phyloP scores from a whole-genome alignment of 92 coral and sea anemone species.

The Plumapathes pennacea region DNA sequence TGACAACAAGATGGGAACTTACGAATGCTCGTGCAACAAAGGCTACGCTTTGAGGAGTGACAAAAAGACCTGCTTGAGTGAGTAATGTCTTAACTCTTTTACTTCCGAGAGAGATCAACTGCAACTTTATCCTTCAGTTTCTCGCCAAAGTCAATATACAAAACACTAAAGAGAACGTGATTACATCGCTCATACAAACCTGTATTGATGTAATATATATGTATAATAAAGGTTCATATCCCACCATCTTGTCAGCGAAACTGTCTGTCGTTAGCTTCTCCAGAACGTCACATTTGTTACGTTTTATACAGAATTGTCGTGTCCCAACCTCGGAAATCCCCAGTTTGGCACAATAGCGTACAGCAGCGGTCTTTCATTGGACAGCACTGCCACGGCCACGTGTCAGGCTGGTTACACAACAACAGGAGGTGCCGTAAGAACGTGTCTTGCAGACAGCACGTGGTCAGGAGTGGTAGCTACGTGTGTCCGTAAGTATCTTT shows the following conservation, averaged over 20 bases:
- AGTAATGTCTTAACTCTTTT: too few relatives aligned
- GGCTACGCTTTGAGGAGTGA: slow-evolving; percentile 38
- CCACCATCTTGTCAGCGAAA: too few relatives aligned
- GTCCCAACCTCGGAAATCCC: slow-evolving; percentile 54
- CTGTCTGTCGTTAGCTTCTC: neutral
- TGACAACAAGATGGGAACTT: slow-evolving; percentile 41
- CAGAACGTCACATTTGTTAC: too few relatives aligned
- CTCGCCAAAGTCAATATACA: too few relatives aligned
- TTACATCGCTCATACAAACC: too few relatives aligned
- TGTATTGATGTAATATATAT: too few relatives aligned
- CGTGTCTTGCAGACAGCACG: slow-evolving; percentile 66
- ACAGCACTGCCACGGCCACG: slow-evolving; percentile 65
- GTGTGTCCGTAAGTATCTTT: slow-evolving; percentile 72
- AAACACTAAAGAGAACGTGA: too few relatives aligned
- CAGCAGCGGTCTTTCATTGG: slow-evolving; percentile 29
- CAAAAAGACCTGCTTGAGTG: slow-evolving; percentile 25
- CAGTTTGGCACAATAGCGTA: slow-evolving; percentile 31
- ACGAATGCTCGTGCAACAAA: slow-evolving; percentile 40
- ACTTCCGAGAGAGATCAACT: too few relatives aligned
- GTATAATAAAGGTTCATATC: neutral
- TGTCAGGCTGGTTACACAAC: slow-evolving; percentile 52
- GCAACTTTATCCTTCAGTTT: too few relatives aligned
- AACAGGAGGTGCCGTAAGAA: slow-evolving; percentile 36
- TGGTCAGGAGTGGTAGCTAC: slow-evolving; percentile 71
- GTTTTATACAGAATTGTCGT: slow-evolving; percentile 43